phyloP scores from a whole-genome alignment of 2,797 vertebrate species.

The Nothura maculosa region DNA sequence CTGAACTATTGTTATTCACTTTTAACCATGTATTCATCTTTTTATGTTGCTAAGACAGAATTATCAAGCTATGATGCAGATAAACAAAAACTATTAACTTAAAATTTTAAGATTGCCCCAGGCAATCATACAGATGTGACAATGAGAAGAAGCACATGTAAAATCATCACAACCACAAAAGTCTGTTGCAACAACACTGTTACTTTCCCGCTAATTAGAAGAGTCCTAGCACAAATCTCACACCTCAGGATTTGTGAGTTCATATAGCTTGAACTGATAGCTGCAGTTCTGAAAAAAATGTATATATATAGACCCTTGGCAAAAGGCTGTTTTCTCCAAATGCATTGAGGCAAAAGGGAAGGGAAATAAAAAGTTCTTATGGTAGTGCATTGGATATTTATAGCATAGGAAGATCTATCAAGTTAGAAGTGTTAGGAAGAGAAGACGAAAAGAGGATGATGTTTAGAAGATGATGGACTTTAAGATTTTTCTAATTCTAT shows the following conservation, averaged over 20 bases:
- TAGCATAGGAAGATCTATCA: not conserved
- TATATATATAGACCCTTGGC: not conserved
- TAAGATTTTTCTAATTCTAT: not conserved
- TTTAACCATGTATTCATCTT: not conserved
- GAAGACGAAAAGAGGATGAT: not conserved
- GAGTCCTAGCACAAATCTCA: not conserved
- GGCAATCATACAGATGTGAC: not conserved
- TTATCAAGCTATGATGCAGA: not conserved
- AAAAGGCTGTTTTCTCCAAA: not conserved
- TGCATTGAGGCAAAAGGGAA: accelerated
- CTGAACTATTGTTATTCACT: not conserved
- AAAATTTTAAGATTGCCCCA: not conserved
- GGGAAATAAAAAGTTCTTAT: not conserved
- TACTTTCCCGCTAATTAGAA: conserved; percentile 2
- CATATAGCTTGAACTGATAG: not conserved
- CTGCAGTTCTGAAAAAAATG: not conserved
- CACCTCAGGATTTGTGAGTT: not conserved
- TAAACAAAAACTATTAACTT: not conserved
- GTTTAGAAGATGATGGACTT: not conserved
- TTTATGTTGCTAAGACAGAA: not conserved
- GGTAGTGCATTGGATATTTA: not conserved
- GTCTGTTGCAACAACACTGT: not conserved
- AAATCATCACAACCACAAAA: not conserved
- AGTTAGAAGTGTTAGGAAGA: not conserved
- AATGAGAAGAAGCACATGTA: not conserved